phyloP scores from a whole-genome alignment of 92 coral and sea anemone species.

The Epizoanthus scotinus region DNA sequence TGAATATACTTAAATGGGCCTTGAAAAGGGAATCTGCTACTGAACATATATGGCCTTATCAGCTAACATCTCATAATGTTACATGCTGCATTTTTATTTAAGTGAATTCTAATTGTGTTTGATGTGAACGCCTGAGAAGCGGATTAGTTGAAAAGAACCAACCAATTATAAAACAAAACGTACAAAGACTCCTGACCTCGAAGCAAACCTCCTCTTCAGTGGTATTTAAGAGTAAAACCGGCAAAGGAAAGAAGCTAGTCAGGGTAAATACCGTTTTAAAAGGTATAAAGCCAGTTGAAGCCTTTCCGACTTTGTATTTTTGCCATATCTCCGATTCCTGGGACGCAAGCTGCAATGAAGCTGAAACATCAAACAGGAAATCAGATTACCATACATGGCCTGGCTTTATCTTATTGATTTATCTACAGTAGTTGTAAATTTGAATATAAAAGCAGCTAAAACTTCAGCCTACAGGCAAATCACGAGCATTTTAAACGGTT shows the following conservation, averaged over 20 bases:
- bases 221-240: background rate
- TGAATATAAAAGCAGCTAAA: no score
- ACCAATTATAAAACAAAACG: background rate
- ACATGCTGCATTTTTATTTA: background rate
- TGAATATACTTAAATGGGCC: no score
- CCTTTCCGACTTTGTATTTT: background rate
- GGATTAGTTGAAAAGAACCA: conserved; percentile 22
- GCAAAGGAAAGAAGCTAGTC: background rate
- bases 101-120: background rate
- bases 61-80: background rate
- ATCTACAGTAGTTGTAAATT: conserved; percentile 6
- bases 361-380: background rate
- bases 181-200: background rate
- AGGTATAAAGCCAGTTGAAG: background rate
- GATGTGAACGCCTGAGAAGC: conserved; percentile 2
- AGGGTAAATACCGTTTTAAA: background rate
- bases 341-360: background rate
- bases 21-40: no score
- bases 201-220: background rate
- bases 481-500: no score
- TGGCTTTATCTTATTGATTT: conserved; percentile 19
- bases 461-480: no score
- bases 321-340: conserved; percentile 3
- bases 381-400: conserved; percentile 1
- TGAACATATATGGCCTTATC: background rate